Conservation (phyloP, 2,797 vertebrate genomes). For the Chiroxiphia lanceolata region DNA sequence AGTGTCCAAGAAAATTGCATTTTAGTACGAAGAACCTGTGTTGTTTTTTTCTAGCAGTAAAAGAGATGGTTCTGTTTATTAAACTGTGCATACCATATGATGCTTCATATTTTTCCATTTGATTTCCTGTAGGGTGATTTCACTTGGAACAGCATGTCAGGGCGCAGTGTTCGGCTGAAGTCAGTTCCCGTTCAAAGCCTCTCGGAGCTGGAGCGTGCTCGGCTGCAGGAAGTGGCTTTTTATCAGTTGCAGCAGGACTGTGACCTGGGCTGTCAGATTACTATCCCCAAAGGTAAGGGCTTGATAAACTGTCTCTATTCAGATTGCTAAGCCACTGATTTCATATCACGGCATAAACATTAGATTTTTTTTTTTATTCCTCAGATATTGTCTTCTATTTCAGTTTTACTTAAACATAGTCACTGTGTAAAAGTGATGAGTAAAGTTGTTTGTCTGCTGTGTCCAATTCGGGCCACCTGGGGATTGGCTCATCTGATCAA, state of each 20-base stretch:
- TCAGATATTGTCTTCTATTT: neutral
- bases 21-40: neutral
- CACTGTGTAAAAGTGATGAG: neutral
- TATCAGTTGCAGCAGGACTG: constrained; percentile 89
- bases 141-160: constrained; percentile 94
- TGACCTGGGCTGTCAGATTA: constrained; percentile 93
- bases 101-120: constrained; percentile 65
- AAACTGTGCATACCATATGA: constrained; percentile 17
- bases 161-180: constrained; percentile 87
- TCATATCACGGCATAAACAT: neutral
- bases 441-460: neutral
- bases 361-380: neutral
- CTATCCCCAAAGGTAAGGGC: constrained; percentile 93
- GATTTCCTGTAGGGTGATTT: constrained; percentile 86
- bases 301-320: neutral
- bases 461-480: neutral
- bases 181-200: constrained; percentile 93
- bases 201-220: constrained; percentile 92
- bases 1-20: constrained; percentile 6
- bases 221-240: constrained; percentile 94
- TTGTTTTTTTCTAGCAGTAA: neutral
- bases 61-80: constrained; percentile 23
- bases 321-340: neutral
- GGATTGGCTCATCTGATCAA: neutral
- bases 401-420: neutral